Conservation (phyloP, 2,888 invertebrate genomes). For the Cerastis leucographa region DNA sequence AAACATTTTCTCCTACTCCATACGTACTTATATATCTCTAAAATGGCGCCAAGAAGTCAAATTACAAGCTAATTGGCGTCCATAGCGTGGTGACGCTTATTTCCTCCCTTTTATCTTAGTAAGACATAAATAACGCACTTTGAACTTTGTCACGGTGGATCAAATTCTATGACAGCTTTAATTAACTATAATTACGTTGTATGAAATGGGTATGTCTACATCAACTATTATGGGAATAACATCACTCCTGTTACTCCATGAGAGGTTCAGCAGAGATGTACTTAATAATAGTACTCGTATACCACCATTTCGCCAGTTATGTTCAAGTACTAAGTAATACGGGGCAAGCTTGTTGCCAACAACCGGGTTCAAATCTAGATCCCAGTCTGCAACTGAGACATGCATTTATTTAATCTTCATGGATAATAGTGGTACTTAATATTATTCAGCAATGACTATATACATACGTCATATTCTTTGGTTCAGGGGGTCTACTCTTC, state of each 20-base stretch:
- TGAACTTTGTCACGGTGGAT: slow-evolving; percentile 54
- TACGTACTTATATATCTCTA: background rate
- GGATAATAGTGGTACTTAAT: no score
- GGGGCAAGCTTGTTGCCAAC: background rate
- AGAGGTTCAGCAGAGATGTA: background rate
- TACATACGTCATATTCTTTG: background rate
- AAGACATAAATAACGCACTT: slow-evolving; percentile 44
- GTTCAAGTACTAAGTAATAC: background rate
- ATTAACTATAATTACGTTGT: slow-evolving; percentile 44
- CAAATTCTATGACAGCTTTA: slow-evolving; percentile 33
- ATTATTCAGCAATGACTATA: no score
- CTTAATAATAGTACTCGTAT: no score
- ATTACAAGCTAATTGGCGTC: slow-evolving; percentile 40
- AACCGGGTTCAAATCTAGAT: background rate
- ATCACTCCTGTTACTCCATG: background rate
- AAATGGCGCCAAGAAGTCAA: slow-evolving; percentile 43
- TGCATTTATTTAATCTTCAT: no score
- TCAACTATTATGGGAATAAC: background rate
- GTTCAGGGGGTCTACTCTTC: no score
- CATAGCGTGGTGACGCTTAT: slow-evolving; percentile 11
- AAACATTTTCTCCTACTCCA: background rate
- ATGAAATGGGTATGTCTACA: slow-evolving; percentile 33
- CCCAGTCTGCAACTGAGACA: background rate
- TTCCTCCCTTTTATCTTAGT: slow-evolving; percentile 43
- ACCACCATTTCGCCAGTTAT: background rate